These are phyloP conservation scores for Gouania willdenowi DNA, from an alignment of 2,797 vertebrate species.

Conservation along the genomic window DNA sequence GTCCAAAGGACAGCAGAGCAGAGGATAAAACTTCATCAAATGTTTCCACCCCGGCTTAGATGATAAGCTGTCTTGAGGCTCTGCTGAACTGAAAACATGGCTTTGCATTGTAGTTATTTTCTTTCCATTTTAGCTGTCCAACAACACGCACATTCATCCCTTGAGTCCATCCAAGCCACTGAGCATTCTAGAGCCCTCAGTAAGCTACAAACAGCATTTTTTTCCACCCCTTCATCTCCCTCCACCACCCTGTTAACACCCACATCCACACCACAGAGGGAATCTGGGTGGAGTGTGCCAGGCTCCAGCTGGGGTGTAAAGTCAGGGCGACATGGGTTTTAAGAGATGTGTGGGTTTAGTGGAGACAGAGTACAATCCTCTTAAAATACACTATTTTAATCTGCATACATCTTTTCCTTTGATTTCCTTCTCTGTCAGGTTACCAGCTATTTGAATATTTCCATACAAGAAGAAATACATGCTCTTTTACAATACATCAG, in stretches of 20 bases:
- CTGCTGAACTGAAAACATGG: constrained; percentile 21
- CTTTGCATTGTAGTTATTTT: constrained; percentile 33
- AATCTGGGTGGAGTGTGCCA: background rate
- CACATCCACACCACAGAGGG: background rate
- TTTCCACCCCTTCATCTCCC: background rate
- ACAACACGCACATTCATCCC: constrained; percentile 25
- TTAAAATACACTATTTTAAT: too few relatives aligned
- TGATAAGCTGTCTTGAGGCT: constrained; percentile 52
- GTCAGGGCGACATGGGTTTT: constrained; percentile 20
- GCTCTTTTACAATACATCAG: background rate
- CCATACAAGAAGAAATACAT: background rate
- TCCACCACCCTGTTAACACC: background rate
- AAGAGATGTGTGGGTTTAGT: constrained; percentile 45
- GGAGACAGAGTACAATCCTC: too few relatives aligned
- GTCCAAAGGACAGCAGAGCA: background rate
- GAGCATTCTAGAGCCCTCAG: constrained; percentile 37
- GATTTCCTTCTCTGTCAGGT: background rate
- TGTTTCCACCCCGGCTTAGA: constrained; percentile 36
- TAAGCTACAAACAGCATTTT: constrained; percentile 44
- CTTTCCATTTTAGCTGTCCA: constrained; percentile 31
- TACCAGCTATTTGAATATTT: background rate
- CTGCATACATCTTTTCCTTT: background rate
- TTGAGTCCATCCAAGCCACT: constrained; percentile 31
- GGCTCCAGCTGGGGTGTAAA: constrained; percentile 14
- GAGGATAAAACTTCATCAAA: constrained; percentile 43